Base-by-base conservation (phyloP, 2,888 invertebrate genomes). In the Drosophila colorata region DNA sequence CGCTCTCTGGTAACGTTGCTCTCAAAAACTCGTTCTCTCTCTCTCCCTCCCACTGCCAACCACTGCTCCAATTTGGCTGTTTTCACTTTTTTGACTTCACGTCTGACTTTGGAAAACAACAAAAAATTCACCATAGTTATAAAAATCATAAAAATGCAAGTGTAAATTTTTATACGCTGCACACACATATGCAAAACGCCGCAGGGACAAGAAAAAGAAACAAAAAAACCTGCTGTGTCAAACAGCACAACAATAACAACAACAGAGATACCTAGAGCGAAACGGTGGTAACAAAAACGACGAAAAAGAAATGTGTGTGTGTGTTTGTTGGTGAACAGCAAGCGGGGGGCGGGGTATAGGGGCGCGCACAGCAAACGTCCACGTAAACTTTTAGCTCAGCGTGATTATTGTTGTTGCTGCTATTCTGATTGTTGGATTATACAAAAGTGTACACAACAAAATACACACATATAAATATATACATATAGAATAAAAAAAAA, bases 331-430 rank as follows among this genome's bases (percentile, higher is more conserved):
- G 18, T 14, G 46, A 55, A 48, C 46, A 59, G 74, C 41, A 55
- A 68, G 59, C 44, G 74, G 33, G 66, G 74, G 74, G 33, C 65
- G 74, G 33, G 67, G 80, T 28, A 57, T 43, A 67, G 61, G 53
- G 77, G 72, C 60, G 40, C 31, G 38, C 69, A 58, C 46, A 69
- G 78, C 71, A 84, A 83, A 83, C 81, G 83, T 90, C 90, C 90
- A 90, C 90, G 90, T 90, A 90, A 91, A 90, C 90, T 87, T 90
- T 90, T 87, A 80, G 79, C 79, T 69, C 35, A 65, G 41, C 48
- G 69, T 49, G 57, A 47, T 60, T 78, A 53, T 74, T 76, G 52
- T 77, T 87, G 66, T 76, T 69, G 49, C 35, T 63, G 40, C 23
- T 31, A 56, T 60, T 71, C 58, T 49, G 59, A 33, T 59, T 56